Percentiles rank a stretch among this genome's conserved stretches.
Conservation (phyloP, 2,113 vertebrate genomes). For the Xenotilapia caudafasciata region DNA sequence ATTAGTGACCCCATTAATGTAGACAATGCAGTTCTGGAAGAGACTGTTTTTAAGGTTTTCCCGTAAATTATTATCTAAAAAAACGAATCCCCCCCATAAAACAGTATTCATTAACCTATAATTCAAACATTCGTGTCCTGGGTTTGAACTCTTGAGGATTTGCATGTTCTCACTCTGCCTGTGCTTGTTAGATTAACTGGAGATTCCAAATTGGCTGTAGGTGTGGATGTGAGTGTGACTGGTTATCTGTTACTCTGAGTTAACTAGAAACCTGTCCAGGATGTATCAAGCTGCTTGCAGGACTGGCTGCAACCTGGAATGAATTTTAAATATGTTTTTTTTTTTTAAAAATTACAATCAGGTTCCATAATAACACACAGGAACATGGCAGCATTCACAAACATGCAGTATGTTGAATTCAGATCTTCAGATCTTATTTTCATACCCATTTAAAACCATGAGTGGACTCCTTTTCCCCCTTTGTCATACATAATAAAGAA, state of each 20-base stretch:
- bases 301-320: not conserved
- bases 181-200: not conserved
- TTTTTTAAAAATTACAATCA: not conserved
- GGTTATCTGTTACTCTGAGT: not conserved
- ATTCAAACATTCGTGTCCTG: not conserved
- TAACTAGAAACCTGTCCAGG: not conserved
- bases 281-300: not conserved
- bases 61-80: not conserved
- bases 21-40: not conserved
- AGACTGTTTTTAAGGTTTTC: not conserved
- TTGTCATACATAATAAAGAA: not conserved
- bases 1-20: not conserved
- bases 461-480: not conserved
- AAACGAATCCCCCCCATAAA: not conserved
- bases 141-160: not conserved
- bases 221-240: not conserved
- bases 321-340: not conserved
- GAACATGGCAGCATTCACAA: not conserved
- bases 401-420: not conserved
- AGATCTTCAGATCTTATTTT: not conserved
- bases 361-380: not conserved
- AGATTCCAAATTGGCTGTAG: not conserved
- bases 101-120: not conserved
- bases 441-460: not conserved
- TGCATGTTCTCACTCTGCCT: not conserved